Evolutionary conservation across 1,140 invertebrate species (phyloP).

Genomic region (Drosophila oshimai): DNA sequence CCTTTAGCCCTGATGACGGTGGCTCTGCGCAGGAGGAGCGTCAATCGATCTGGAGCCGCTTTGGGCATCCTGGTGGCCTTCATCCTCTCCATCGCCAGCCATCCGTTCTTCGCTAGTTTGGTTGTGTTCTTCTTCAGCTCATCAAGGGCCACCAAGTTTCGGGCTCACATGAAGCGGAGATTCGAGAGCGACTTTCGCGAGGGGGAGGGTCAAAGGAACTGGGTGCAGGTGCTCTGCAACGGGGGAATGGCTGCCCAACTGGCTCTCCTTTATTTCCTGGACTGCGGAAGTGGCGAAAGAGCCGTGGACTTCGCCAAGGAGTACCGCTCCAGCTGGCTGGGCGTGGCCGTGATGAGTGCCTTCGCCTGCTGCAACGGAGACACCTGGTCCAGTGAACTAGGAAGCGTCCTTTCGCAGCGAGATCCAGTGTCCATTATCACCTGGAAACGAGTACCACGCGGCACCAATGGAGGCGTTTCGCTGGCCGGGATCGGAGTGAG

Average conservation of each 20-base stretch:
- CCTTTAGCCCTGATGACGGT: slow-evolving; percentile 87
- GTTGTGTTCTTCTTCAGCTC: slow-evolving; percentile 91
- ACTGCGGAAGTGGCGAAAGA: slow-evolving; percentile 90
- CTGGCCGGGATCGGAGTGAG: slow-evolving; percentile 88
- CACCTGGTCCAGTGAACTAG: slow-evolving; percentile 96
- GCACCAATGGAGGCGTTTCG: slow-evolving; percentile 93
- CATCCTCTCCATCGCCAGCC: slow-evolving; percentile 90
- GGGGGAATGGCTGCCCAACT: slow-evolving; percentile 92
- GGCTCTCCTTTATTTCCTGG: slow-evolving; percentile 91
- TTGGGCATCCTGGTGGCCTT: slow-evolving; percentile 91
- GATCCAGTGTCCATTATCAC: slow-evolving; percentile 91
- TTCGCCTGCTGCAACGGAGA: slow-evolving; percentile 94
- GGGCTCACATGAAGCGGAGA: slow-evolving; percentile 87
- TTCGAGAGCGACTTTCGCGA: slow-evolving; percentile 92
- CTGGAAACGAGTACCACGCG: slow-evolving; percentile 89
- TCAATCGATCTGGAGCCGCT: slow-evolving; percentile 88
- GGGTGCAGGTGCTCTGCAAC: slow-evolving; percentile 96
- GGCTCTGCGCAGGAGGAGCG: slow-evolving; percentile 87
- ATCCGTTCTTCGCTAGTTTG: slow-evolving; percentile 89
- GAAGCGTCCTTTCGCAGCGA: slow-evolving; percentile 87
- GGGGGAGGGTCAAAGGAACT: slow-evolving; percentile 90
- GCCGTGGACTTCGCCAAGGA: slow-evolving; percentile 90
- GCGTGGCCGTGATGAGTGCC: slow-evolving; percentile 90
- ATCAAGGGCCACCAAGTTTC: slow-evolving; percentile 92
- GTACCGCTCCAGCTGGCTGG: slow-evolving; percentile 92